Conservation (phyloP, 2,888 invertebrate species). For the Digitonthophagus gazella region DNA sequence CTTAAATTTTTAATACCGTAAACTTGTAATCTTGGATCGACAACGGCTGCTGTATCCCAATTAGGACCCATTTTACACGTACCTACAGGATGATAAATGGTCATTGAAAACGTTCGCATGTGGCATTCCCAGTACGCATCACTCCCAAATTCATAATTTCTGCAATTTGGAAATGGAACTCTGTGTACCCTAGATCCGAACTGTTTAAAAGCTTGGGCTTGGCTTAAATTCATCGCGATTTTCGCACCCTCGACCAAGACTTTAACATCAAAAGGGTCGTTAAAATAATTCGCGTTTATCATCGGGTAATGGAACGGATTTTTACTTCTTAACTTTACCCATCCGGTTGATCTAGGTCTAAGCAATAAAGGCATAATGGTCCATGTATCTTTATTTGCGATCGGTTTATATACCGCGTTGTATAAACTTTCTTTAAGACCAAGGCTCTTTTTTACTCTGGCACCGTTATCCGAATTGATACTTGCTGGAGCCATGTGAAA, state of each 20-base stretch:
- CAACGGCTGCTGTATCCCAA: constrained; percentile 75
- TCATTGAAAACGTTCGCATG: constrained; percentile 82
- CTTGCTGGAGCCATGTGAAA: constrained; percentile 92
- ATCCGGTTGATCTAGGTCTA: constrained; percentile 76
- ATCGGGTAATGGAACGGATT: constrained; percentile 86
- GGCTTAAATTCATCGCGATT: constrained; percentile 69
- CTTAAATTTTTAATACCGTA: constrained; percentile 76
- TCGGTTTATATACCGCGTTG: constrained; percentile 75
- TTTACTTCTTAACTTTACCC: constrained; percentile 69
- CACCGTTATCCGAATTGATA: constrained; percentile 72
- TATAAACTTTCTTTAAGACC: constrained; percentile 79
- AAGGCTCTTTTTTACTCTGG: constrained; percentile 71
- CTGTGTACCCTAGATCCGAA: constrained; percentile 75
- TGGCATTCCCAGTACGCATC: constrained; percentile 87
- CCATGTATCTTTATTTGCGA: constrained; percentile 77
- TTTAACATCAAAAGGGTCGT: constrained; percentile 73
- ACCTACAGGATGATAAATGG: constrained; percentile 86
- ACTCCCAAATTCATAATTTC: constrained; percentile 67
- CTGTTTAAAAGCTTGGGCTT: constrained; percentile 75
- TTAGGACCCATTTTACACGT: constrained; percentile 87
- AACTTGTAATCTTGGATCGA: constrained; percentile 74
- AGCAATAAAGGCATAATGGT: constrained; percentile 83
- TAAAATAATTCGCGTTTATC: constrained; percentile 91
- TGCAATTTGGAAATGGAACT: constrained; percentile 77
- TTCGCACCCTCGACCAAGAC: constrained; percentile 82